phyloP scores from a whole-genome alignment of 2,888 invertebrate species.

The Trichogramma evanescens region DNA sequence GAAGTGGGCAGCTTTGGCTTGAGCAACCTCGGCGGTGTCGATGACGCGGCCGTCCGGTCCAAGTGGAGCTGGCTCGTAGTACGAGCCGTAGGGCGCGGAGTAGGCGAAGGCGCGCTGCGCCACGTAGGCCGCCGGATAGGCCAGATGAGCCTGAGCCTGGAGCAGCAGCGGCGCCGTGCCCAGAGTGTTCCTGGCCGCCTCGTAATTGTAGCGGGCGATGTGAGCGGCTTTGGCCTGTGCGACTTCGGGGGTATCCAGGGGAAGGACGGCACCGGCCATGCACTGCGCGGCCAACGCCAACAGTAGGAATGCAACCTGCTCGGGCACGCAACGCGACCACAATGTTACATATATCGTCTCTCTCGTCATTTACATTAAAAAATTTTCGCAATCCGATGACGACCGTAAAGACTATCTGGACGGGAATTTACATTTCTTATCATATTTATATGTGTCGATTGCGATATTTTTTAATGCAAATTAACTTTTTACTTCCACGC shows the following conservation, averaged over 20 bases:
- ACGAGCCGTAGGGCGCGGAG: slow-evolving; percentile 22
- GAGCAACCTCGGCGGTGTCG: slow-evolving; percentile 41
- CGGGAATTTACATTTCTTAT: too few relatives aligned
- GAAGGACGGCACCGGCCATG: slow-evolving; percentile 6
- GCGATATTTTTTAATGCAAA: too few relatives aligned
- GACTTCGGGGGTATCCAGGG: slow-evolving; percentile 34
- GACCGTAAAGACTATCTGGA: too few relatives aligned
- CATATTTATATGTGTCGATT: too few relatives aligned
- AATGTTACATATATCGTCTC: too few relatives aligned
- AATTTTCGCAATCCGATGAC: too few relatives aligned
- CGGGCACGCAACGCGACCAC: too few relatives aligned
- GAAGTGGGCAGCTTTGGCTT: slow-evolving; percentile 41
- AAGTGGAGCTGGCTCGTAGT: slow-evolving; percentile 31
- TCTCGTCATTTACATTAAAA: too few relatives aligned
- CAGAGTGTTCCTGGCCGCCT: slow-evolving; percentile 19
- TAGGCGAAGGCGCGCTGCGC: slow-evolving; percentile 16
- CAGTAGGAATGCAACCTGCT: slow-evolving; percentile 10
- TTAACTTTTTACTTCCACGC: too few relatives aligned
- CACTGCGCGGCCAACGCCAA: slow-evolving; percentile 8
- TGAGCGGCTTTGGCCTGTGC: slow-evolving; percentile 35
- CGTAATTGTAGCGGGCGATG: slow-evolving; percentile 21
- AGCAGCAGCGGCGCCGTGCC: slow-evolving; percentile 2
- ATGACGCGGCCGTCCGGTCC: slow-evolving; percentile 41
- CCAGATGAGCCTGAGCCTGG: too few relatives aligned
- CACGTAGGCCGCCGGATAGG: neutral